Conservation (phyloP, 2,113 vertebrate species). For the Microcebus murinus region DNA sequence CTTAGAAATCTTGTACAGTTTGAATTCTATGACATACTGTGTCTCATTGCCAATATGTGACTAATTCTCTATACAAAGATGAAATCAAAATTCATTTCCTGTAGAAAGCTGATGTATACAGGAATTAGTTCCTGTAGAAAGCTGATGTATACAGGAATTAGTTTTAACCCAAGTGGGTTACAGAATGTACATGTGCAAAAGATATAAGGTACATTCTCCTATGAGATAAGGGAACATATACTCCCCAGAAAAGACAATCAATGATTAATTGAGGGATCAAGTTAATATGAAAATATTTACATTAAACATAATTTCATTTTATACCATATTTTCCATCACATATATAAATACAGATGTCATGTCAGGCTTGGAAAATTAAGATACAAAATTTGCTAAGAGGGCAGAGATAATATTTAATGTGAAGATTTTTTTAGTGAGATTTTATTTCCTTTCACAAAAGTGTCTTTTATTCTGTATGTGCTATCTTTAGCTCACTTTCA, state of each 20-base stretch:
- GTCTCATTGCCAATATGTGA: conserved; percentile 64
- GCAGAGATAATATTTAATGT: neutral
- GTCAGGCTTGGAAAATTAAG: conserved; percentile 5
- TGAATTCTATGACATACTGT: conserved; percentile 24
- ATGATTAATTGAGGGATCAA: conserved; percentile 52
- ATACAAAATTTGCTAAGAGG: neutral
- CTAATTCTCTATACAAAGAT: conserved; percentile 54
- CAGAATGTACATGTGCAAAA: neutral
- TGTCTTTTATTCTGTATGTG: neutral
- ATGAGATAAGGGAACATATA: neutral
- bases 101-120: conserved; percentile 52
- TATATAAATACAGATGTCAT: neutral
- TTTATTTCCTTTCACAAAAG: conserved; percentile 6
- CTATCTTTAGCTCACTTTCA: neutral
- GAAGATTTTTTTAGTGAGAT: conserved; percentile 5
- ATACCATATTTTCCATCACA: neutral
- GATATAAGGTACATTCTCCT: neutral
- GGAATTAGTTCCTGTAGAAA: conserved; percentile 61
- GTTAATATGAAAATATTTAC: conserved; percentile 48
- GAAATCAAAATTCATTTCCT: conserved; percentile 69
- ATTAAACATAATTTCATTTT: conserved; percentile 13
- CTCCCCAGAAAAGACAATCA: conserved; percentile 47
- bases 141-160: conserved; percentile 58
- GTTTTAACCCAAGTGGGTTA: conserved; percentile 51
- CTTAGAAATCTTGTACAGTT: conserved; percentile 24